A percentile compares a stretch with the other conserved stretches of the same genome.
Conservation (phyloP, 92 coral and sea anemone species). For the Virgularia gustaviana region DNA sequence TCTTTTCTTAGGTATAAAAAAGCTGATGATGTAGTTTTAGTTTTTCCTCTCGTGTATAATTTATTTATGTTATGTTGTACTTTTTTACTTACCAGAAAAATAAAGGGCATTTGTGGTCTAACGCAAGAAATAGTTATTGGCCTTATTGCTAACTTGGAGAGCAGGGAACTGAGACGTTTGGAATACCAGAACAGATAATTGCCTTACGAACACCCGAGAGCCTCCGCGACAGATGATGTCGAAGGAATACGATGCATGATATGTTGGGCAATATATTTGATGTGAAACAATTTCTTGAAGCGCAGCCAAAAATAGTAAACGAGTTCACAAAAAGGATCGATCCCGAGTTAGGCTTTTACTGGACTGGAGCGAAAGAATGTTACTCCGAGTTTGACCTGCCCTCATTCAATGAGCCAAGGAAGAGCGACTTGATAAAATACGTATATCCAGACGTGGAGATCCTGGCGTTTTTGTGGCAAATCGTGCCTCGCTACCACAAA, state of each 20-base stretch:
- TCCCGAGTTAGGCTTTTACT: slow-evolving; percentile 52
- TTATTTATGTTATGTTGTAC: no score
- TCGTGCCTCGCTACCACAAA: slow-evolving; percentile 30
- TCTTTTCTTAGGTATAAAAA: no score
- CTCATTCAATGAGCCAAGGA: slow-evolving; percentile 56
- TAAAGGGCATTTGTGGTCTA: slow-evolving; percentile 60
- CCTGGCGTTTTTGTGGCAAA: slow-evolving; percentile 34
- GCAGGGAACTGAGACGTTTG: slow-evolving; percentile 42
- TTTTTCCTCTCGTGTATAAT: no score
- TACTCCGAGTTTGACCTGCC: slow-evolving; percentile 59
- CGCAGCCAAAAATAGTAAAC: slow-evolving; percentile 62
- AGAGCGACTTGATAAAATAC: slow-evolving; percentile 33
- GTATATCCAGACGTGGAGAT: slow-evolving; percentile 9
- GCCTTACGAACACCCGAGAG: slow-evolving; percentile 65
- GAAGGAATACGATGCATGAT: slow-evolving; percentile 61
- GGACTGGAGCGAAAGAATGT: slow-evolving; percentile 59
- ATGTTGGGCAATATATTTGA: slow-evolving; percentile 58
- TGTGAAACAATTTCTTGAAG: slow-evolving; percentile 52
- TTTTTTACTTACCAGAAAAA: slow-evolving; percentile 46
- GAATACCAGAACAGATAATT: slow-evolving; percentile 50
- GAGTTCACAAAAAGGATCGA: slow-evolving; percentile 58
- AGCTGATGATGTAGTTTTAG: no score
- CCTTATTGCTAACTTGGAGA: slow-evolving; percentile 58
- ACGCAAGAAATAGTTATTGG: slow-evolving; percentile 58
- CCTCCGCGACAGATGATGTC: slow-evolving; percentile 72